These are phyloP conservation scores for Nautilus pompilius DNA, from an alignment of 1,140 invertebrate genomes.

Conservation along the genomic window DNA sequence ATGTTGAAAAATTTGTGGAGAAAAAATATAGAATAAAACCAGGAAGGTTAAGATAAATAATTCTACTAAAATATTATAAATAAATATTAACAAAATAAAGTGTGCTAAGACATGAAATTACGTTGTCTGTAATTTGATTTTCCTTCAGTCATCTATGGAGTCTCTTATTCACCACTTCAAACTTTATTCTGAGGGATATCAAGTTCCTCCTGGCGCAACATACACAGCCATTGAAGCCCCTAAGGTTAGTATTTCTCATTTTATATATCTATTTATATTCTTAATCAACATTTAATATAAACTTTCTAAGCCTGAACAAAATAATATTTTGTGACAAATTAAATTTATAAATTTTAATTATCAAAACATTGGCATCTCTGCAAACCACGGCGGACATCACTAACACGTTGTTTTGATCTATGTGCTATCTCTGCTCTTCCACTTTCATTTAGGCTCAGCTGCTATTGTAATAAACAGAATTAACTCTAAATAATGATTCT, in stretches of 20 bases:
- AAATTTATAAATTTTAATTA: too few relatives aligned
- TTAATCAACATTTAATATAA: too few relatives aligned
- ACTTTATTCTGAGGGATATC: constrained; percentile 91
- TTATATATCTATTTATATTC: too few relatives aligned
- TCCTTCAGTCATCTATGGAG: constrained; percentile 85
- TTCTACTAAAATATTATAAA: not conserved
- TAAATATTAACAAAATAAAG: not conserved
- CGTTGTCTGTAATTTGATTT: not conserved
- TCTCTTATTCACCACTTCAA: constrained; percentile 98
- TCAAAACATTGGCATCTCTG: too few relatives aligned
- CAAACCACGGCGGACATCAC: too few relatives aligned
- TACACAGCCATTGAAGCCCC: constrained; percentile 95
- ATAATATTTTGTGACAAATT: too few relatives aligned
- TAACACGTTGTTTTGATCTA: too few relatives aligned
- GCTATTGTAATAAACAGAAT: too few relatives aligned
- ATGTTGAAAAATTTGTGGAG: not conserved
- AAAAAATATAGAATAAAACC: not conserved
- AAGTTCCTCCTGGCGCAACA: constrained; percentile 87
- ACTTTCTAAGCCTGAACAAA: too few relatives aligned
- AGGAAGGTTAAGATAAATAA: not conserved
- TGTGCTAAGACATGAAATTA: not conserved
- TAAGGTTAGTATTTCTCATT: constrained; percentile 75
- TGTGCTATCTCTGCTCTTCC: too few relatives aligned
- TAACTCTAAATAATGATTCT: too few relatives aligned
- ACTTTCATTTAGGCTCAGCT: too few relatives aligned